phyloP scores from a whole-genome alignment of 2,888 invertebrate species.

The Tachina grossa region DNA sequence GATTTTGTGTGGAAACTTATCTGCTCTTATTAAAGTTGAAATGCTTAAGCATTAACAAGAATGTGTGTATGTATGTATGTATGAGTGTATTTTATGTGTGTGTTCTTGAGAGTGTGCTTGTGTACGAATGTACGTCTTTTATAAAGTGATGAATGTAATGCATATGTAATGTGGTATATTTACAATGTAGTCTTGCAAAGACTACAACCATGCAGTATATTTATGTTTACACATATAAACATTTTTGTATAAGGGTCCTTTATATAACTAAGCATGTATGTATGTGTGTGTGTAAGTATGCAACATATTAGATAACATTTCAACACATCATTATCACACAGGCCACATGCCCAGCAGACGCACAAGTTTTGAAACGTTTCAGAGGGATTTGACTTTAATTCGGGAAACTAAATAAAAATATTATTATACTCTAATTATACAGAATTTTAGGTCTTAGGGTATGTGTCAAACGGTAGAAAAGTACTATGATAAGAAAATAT shows the following conservation, averaged over 20 bases:
- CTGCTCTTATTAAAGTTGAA: slow-evolving; percentile 50
- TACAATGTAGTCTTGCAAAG: slow-evolving; percentile 43
- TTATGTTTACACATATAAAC: slow-evolving; percentile 4
- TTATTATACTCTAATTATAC: no score
- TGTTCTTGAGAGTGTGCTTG: not conserved
- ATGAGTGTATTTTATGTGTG: slow-evolving; percentile 3
- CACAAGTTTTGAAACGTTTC: no score
- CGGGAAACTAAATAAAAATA: no score
- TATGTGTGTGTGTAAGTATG: not conserved
- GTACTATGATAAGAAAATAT: no score
- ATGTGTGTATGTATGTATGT: slow-evolving; percentile 15
- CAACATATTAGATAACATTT: slow-evolving; percentile 64
- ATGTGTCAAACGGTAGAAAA: no score
- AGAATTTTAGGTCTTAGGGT: no score
- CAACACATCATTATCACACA: slow-evolving; percentile 69
- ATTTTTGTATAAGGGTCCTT: not conserved
- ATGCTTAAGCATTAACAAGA: slow-evolving; percentile 34
- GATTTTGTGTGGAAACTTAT: slow-evolving; percentile 41
- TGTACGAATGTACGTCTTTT: not conserved
- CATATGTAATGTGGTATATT: slow-evolving; percentile 64
- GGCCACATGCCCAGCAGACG: not conserved
- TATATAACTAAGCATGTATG: not conserved
- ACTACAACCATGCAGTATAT: slow-evolving; percentile 25
- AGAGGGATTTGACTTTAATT: no score
- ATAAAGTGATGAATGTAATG: slow-evolving; percentile 66